Conservation (phyloP, 2,888 invertebrate species). For the Agonum fuliginosum region DNA sequence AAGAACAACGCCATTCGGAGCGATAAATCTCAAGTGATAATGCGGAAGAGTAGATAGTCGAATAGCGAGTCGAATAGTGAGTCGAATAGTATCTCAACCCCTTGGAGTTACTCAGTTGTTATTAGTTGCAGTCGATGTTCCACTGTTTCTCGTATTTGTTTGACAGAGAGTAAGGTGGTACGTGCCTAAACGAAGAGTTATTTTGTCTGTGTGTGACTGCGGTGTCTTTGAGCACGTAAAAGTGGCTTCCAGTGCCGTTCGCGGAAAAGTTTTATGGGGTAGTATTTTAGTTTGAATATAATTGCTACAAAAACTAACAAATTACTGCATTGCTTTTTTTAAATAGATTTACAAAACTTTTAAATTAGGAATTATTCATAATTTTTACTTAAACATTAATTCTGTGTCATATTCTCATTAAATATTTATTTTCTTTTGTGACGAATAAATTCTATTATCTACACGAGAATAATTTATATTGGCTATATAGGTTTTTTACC, state of each 20-base stretch:
- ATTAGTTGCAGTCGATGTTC: slow-evolving; percentile 5
- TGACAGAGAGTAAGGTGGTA: slow-evolving; percentile 19
- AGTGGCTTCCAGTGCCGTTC: slow-evolving; percentile 4
- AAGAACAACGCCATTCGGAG: slow-evolving; percentile 16
- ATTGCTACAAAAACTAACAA: background rate
- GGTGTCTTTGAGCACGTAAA: background rate
- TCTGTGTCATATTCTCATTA: too few relatives aligned
- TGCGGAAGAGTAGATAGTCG: slow-evolving; percentile 42
- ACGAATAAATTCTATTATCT: too few relatives aligned
- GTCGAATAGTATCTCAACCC: too few relatives aligned
- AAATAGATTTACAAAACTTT: background rate
- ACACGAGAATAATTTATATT: too few relatives aligned
- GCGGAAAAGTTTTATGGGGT: too few relatives aligned
- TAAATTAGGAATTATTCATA: background rate
- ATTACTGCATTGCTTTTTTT: background rate
- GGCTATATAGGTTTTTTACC: too few relatives aligned
- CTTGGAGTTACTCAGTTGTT: slow-evolving; percentile 1
- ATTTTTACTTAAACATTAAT: background rate
- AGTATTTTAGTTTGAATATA: too few relatives aligned
- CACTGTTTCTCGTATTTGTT: slow-evolving; percentile 32
- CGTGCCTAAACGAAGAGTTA: background rate
- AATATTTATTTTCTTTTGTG: too few relatives aligned
- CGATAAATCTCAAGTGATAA: slow-evolving; percentile 47
- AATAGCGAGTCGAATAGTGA: too few relatives aligned
- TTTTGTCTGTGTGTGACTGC: background rate